Percentiles rank a stretch among this genome's conserved stretches.
phyloP scores from a whole-genome alignment of 2,113 vertebrate species.

The Parus major region DNA sequence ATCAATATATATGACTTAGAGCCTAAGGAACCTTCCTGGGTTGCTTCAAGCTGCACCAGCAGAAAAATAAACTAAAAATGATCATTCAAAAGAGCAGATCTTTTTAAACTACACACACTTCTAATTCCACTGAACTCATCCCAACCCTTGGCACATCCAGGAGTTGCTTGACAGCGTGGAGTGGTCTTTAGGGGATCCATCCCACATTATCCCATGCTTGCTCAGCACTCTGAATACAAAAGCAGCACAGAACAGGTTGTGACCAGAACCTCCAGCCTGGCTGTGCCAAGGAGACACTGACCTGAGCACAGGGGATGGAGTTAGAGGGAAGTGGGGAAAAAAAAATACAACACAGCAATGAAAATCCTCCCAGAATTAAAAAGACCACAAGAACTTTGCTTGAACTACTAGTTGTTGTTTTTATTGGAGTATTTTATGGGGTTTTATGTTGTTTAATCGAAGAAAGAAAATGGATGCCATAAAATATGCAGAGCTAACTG shows the following conservation, averaged over 20 bases:
- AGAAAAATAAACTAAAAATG: background rate
- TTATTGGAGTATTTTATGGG: constrained; percentile 59
- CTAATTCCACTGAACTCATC: background rate
- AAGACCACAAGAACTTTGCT: constrained; percentile 35
- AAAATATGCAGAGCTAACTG: constrained; percentile 58
- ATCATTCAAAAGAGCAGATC: background rate
- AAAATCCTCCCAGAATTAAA: constrained; percentile 29
- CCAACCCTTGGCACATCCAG: background rate
- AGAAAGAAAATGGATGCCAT: constrained; percentile 61
- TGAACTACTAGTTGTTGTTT: constrained; percentile 52
- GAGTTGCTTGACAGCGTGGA: background rate
- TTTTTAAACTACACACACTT: rapidly evolving
- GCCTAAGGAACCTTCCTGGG: background rate
- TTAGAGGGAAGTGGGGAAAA: background rate
- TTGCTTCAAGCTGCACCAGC: background rate
- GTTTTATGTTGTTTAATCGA: constrained; percentile 63
- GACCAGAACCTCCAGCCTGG: background rate
- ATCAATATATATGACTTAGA: rapidly evolving
- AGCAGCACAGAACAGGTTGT: background rate
- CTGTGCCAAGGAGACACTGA: background rate
- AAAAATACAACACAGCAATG: background rate
- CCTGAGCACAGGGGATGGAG: background rate
- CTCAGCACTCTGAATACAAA: background rate
- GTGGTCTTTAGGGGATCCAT: background rate
- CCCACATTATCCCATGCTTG: background rate